Base-by-base conservation (phyloP, 2,113 vertebrate species). In the Zosterops borbonicus region DNA sequence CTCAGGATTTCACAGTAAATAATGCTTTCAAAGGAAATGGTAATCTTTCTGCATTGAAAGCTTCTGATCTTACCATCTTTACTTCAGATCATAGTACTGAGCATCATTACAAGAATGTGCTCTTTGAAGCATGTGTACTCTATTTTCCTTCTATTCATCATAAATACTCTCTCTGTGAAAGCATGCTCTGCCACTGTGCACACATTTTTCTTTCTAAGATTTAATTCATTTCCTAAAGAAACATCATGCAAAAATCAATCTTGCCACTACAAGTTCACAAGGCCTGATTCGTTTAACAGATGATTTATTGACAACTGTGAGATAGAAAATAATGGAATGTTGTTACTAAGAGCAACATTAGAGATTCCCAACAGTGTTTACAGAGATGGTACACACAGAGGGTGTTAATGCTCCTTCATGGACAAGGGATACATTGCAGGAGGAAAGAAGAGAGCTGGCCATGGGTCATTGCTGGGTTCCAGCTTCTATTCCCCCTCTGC, bases 41-140 rank as follows among this genome's bases (percentile, higher is more conserved):
- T 73, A 95, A 90, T 95, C 93, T 50, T 71, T 84, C 91, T 73
- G 69, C 78, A 59, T 22, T 87, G 94, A 96, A 94, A 92, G 87
- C 77, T 90, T 94, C 92, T 96, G 87, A 95, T 95, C 83, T 95
- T 78, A 47, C 81, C 75, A 95, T 87, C 63, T 93, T 93, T 91
- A 85, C 90, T 95, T 96, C 89, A 81, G 87, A 89, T 92, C 79
- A 16, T 60, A 95, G 93, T 69, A 46, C 49, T 50, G 83, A 65
- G 87, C 91, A 92, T 96, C 92, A 89, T 93, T 96, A 96, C 87
- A 94, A 95, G 83, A 96, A 94, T 78, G 90, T 93, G 86, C 59
- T 95, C 94, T 95, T 94, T 95, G 95, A 95, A 97, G 94, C 91
- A 86, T 90, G 67, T 76, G 82, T 56, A 82, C 77, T 96, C 89